Conservation (phyloP, 2,888 invertebrate species). For the Tenthredo notha region DNA sequence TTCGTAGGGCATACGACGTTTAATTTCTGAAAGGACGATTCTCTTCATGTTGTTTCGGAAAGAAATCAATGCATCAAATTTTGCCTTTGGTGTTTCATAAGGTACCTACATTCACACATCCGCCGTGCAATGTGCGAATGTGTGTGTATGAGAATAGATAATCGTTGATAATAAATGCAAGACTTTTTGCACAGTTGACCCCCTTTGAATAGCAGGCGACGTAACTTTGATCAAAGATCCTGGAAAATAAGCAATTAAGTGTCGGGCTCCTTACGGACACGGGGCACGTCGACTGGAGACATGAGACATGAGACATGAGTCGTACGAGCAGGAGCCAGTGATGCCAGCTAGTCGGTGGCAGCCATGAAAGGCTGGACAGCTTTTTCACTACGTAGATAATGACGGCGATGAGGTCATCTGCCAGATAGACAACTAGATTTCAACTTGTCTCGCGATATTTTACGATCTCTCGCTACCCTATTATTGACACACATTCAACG, state of each 20-base stretch:
- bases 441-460: slow-evolving; percentile 57
- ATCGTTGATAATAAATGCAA: slow-evolving; percentile 4
- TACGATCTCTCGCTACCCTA: slow-evolving; percentile 56
- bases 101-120: background rate
- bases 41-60: no score
- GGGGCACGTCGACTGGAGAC: slow-evolving; percentile 55
- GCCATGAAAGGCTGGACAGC: slow-evolving; percentile 71
- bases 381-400: slow-evolving; percentile 68
- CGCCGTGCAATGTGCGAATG: background rate
- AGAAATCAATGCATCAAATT: background rate
- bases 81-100: background rate
- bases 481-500: slow-evolving; percentile 51
- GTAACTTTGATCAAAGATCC: slow-evolving; percentile 62
- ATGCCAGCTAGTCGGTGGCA: slow-evolving; percentile 57
- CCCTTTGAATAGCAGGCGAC: slow-evolving; percentile 56
- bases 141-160: background rate
- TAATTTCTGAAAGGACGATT: background rate
- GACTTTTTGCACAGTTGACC: slow-evolving; percentile 19
- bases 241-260: slow-evolving; percentile 74
- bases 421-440: slow-evolving; percentile 70
- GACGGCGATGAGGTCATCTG: slow-evolving; percentile 72
- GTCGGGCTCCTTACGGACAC: slow-evolving; percentile 68
- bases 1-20: background rate
- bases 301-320: slow-evolving; percentile 52
- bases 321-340: slow-evolving; percentile 39